Percentiles rank a stretch among this genome's conserved stretches.
Evolutionary conservation across 2,797 vertebrate species (phyloP).

Genomic region (Pangasius macronema): DNA sequence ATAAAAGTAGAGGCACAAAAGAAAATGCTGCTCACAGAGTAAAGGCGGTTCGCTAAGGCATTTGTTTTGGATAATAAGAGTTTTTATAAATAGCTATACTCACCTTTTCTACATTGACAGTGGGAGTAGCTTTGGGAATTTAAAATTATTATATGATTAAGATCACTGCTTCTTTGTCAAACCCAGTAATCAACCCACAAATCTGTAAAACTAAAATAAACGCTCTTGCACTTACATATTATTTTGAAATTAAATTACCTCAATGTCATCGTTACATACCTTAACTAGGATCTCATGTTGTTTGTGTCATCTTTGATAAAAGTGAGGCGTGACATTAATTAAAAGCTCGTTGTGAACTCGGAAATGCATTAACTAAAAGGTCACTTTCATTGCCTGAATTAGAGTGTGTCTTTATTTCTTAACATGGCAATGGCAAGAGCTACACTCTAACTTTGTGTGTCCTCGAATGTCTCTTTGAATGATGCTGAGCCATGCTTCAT

Average conservation of each 20-base stretch:
- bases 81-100: not conserved
- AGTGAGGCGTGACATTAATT: slow-evolving; percentile 38
- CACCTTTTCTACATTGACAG: not conserved
- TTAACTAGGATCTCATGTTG: slow-evolving; percentile 17
- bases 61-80: not conserved
- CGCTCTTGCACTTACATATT: not conserved
- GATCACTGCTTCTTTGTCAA: not conserved
- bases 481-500: slow-evolving; percentile 18
- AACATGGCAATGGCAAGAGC: slow-evolving; percentile 15
- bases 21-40: not conserved
- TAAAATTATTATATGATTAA: not conserved
- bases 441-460: slow-evolving; percentile 28
- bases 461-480: slow-evolving; percentile 9
- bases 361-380: slow-evolving; percentile 57
- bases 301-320: slow-evolving; percentile 36
- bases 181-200: not conserved
- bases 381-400: slow-evolving; percentile 51
- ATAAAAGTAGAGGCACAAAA: not conserved
- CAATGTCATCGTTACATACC: slow-evolving; percentile 11
- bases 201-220: not conserved
- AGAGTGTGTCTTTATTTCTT: slow-evolving; percentile 51
- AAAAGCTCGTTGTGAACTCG: slow-evolving; percentile 42
- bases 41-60: not conserved
- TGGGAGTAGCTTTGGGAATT: not conserved
- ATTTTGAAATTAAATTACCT: not conserved